phyloP scores from a whole-genome alignment of 1,140 invertebrate genomes.

The Telenomus remus region DNA sequence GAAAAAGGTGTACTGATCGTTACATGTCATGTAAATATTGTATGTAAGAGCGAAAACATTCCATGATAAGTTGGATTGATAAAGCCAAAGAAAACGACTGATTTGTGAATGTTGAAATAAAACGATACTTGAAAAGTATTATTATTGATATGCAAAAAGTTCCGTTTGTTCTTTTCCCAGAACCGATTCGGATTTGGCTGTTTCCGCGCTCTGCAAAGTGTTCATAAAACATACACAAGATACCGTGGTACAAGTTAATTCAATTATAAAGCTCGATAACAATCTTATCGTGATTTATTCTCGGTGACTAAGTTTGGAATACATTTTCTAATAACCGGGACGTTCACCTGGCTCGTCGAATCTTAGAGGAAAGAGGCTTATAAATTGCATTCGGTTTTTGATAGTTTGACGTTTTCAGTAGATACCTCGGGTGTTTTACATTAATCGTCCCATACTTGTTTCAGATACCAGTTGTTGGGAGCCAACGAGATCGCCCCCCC shows the following conservation, averaged over 20 bases:
- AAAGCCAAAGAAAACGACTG: slow-evolving; percentile 53
- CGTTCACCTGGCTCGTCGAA: slow-evolving; percentile 21
- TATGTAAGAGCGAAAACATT: slow-evolving; percentile 28
- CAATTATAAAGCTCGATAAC: slow-evolving; percentile 43
- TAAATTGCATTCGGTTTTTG: slow-evolving; percentile 47
- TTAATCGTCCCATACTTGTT: slow-evolving; percentile 49
- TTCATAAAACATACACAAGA: slow-evolving; percentile 41
- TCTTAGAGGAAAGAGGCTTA: slow-evolving; percentile 8
- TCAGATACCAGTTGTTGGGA: slow-evolving; percentile 38
- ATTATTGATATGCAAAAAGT: slow-evolving; percentile 23
- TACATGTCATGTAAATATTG: slow-evolving; percentile 34
- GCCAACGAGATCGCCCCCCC: slow-evolving; percentile 44
- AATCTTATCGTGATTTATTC: slow-evolving; percentile 47
- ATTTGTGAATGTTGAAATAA: slow-evolving; percentile 51
- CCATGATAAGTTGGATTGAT: slow-evolving; percentile 25
- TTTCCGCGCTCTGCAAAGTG: slow-evolving; percentile 2
- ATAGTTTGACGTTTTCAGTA: slow-evolving; percentile 46
- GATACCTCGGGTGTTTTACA: slow-evolving; percentile 29
- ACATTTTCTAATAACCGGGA: slow-evolving; percentile 42
- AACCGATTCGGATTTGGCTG: background rate
- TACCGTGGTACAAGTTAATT: slow-evolving; percentile 50
- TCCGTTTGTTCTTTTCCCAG: background rate
- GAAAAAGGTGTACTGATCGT: slow-evolving; percentile 33
- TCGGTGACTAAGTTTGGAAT: slow-evolving; percentile 31
- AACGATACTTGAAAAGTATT: slow-evolving; percentile 19